phyloP scores from a whole-genome alignment of 2,888 invertebrate species.

The Scaeva pyrastri region DNA sequence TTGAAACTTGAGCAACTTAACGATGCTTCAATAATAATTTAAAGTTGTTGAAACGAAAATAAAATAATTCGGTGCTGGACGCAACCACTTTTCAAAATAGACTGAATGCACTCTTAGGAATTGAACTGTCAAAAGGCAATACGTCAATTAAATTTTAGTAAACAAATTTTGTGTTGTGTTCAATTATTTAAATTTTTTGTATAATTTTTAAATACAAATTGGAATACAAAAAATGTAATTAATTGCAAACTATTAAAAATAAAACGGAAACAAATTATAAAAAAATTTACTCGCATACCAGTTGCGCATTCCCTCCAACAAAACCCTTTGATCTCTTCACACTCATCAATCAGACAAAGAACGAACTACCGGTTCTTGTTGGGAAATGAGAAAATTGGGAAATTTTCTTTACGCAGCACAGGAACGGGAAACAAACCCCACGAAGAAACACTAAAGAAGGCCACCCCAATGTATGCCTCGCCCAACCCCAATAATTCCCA shows the following conservation, averaged over 20 bases:
- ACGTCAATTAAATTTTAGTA: too few species aligned
- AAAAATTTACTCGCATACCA: constrained; percentile 61
- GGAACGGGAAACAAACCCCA: constrained; percentile 40
- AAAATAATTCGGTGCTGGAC: too few species aligned
- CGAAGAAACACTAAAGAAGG: constrained; percentile 1
- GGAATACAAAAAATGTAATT: not conserved
- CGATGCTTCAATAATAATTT: too few species aligned
- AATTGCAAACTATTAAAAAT: not conserved
- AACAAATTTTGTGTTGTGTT: too few species aligned
- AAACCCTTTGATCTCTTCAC: constrained; percentile 28
- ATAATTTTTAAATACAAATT: too few species aligned
- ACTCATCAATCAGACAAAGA: constrained; percentile 20
- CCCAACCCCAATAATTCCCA: constrained; percentile 30
- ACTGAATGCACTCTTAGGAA: too few species aligned
- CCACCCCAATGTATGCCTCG: constrained; percentile 10
- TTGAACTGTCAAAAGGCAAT: too few species aligned
- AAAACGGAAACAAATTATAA: not conserved
- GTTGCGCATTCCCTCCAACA: constrained; percentile 70
- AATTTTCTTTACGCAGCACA: constrained; percentile 58
- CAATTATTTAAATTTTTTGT: too few species aligned
- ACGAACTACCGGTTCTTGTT: constrained; percentile 37
- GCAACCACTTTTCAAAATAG: too few species aligned
- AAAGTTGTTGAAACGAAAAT: too few species aligned
- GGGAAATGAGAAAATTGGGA: constrained; percentile 63
- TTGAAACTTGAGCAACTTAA: too few species aligned